These are phyloP conservation scores for Sapayoa aenigma DNA, from an alignment of 2,113 vertebrate species.

Conservation along the genomic window DNA sequence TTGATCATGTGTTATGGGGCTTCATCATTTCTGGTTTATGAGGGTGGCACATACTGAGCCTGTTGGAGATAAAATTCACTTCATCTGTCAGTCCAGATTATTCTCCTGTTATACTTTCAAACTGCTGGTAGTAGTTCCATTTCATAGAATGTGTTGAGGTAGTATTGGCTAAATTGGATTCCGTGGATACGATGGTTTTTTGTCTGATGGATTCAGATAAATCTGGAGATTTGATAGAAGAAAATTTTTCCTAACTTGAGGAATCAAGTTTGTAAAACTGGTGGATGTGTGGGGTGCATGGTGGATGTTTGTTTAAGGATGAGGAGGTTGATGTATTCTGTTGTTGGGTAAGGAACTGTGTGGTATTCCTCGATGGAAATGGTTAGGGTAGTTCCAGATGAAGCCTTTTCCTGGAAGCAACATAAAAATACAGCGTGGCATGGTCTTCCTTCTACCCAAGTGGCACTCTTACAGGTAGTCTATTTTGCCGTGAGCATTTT, in stretches of 20 bases:
- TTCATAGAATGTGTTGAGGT: background rate
- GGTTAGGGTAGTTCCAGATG: background rate
- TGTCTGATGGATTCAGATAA: background rate
- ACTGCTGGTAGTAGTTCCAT: background rate
- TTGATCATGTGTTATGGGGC: background rate
- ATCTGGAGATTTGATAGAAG: background rate
- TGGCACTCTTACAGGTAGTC: background rate
- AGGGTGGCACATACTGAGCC: background rate
- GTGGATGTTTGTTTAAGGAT: background rate
- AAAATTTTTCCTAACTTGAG: background rate
- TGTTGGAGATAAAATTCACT: background rate
- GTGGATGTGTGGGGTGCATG: background rate
- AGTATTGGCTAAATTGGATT: background rate
- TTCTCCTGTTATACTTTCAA: background rate
- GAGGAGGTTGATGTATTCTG: accelerated
- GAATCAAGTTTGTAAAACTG: background rate
- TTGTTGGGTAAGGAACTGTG: background rate
- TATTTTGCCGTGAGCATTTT: background rate
- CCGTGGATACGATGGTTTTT: accelerated
- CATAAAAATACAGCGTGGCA: background rate
- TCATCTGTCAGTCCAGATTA: background rate
- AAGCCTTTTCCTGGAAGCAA: background rate
- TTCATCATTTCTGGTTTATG: background rate
- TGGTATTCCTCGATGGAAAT: background rate
- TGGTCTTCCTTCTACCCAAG: background rate